Evolutionary conservation across 2,888 invertebrate species (phyloP).

Genomic region (Cosmopolites sordidus): DNA sequence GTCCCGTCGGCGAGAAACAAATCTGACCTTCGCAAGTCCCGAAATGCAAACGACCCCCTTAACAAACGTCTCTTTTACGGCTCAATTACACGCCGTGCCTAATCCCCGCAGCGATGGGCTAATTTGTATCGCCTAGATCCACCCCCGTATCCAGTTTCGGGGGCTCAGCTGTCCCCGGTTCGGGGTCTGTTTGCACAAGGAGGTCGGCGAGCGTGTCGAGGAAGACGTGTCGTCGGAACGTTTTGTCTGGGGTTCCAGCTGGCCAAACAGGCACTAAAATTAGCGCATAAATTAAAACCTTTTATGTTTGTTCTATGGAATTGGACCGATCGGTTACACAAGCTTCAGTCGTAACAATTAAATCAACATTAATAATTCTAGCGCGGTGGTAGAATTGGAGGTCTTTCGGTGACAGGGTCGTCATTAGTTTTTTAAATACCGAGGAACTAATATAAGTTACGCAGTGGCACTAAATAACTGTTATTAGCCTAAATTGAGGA

Average conservation of each 20-base stretch:
- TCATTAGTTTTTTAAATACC: too few species aligned
- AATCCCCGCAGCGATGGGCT: neutral
- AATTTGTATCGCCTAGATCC: slow-evolving; percentile 1
- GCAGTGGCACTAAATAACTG: too few species aligned
- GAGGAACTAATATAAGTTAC: too few species aligned
- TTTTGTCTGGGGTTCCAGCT: neutral
- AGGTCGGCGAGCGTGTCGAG: neutral
- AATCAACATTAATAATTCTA: too few species aligned
- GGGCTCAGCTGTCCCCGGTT: neutral
- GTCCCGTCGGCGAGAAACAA: too few species aligned
- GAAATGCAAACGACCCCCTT: neutral
- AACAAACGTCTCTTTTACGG: slow-evolving; percentile 1
- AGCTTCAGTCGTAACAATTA: too few species aligned
- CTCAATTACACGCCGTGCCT: neutral
- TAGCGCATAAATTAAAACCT: neutral
- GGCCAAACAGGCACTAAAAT: neutral
- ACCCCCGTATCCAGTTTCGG: neutral
- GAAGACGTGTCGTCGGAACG: neutral
- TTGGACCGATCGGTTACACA: too few species aligned
- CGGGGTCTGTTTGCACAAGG: slow-evolving; percentile 1
- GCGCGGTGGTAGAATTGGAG: too few species aligned
- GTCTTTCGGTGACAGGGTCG: too few species aligned
- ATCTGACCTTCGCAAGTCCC: too few species aligned
- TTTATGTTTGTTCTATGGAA: too few species aligned
- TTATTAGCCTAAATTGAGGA: too few species aligned